phyloP scores from a whole-genome alignment of 2,888 invertebrate species.

The Luperina testacea region DNA sequence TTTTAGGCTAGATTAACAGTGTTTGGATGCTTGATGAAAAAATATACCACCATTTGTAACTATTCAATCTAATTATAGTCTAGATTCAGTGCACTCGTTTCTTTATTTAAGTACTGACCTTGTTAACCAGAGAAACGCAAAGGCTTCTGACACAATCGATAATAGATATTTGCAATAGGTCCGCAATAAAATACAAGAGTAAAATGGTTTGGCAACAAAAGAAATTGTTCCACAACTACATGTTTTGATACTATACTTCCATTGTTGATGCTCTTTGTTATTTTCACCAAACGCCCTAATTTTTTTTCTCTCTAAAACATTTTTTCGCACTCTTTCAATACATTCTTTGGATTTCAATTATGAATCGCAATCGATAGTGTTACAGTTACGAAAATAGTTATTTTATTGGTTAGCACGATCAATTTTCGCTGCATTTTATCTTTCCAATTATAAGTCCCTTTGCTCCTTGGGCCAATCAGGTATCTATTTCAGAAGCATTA shows the following conservation, averaged over 20 bases:
- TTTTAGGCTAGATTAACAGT: constrained; percentile 30
- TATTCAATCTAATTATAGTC: constrained; percentile 24
- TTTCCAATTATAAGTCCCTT: constrained; percentile 76
- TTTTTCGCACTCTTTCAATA: constrained; percentile 22
- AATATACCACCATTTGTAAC: constrained; percentile 27
- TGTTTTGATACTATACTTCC: constrained; percentile 2
- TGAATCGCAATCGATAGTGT: constrained; percentile 32
- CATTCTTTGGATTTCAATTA: constrained; percentile 55
- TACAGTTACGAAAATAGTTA: constrained; percentile 44
- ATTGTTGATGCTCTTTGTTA: constrained; percentile 30
- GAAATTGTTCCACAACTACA: constrained; percentile 15
- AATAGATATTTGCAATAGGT: constrained; percentile 31
- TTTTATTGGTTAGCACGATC: constrained; percentile 51
- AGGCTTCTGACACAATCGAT: constrained; percentile 36
- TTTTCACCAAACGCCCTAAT: constrained; percentile 10
- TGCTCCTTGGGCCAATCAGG: constrained; percentile 73
- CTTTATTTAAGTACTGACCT: constrained; percentile 41
- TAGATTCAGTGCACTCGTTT: constrained; percentile 32
- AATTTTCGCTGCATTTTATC: constrained; percentile 72
- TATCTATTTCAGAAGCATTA: constrained; percentile 81
- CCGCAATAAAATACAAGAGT: constrained; percentile 12
- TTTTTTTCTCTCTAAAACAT: not conserved
- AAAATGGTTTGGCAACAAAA: constrained; percentile 7
- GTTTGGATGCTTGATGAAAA: constrained; percentile 28
- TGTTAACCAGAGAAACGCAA: constrained; percentile 24